A percentile compares a stretch with the other conserved stretches of the same genome.
Conservation (phyloP, 2,888 invertebrate genomes). For the Amiota communis region DNA sequence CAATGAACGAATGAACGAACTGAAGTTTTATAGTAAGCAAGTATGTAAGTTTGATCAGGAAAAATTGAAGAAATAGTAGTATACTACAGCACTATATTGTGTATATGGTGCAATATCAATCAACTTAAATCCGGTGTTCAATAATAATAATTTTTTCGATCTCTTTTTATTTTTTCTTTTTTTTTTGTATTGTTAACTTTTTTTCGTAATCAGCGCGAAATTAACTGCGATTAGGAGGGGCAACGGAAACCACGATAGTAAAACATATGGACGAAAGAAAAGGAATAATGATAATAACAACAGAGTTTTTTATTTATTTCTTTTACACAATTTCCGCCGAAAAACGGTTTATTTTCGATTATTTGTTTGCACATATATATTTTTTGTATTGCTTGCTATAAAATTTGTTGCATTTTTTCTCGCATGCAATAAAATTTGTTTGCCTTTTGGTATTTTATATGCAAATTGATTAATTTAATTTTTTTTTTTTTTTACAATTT, state of each 20-base stretch:
- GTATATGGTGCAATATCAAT: too few relatives aligned
- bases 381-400: neutral
- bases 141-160: constrained; percentile 22
- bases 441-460: neutral
- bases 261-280: neutral
- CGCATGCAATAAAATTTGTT: constrained; percentile 3
- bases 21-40: neutral
- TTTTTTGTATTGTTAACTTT: too few relatives aligned
- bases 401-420: neutral
- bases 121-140: neutral
- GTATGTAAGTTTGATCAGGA: neutral
- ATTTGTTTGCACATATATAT: constrained; percentile 35
- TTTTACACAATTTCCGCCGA: constrained; percentile 11
- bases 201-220: constrained; percentile 27
- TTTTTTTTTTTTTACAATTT: constrained; percentile 10
- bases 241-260: too few relatives aligned
- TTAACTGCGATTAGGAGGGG: constrained; percentile 4
- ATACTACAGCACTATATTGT: too few relatives aligned
- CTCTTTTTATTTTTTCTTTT: too few relatives aligned
- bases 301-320: neutral
- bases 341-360: constrained; percentile 33
- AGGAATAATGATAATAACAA: neutral
- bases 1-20: too few relatives aligned
- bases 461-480: constrained; percentile 1
- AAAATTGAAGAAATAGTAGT: constrained; percentile 7